Conservation (phyloP, 2,113 vertebrate species). For the Galeopterus variegatus region DNA sequence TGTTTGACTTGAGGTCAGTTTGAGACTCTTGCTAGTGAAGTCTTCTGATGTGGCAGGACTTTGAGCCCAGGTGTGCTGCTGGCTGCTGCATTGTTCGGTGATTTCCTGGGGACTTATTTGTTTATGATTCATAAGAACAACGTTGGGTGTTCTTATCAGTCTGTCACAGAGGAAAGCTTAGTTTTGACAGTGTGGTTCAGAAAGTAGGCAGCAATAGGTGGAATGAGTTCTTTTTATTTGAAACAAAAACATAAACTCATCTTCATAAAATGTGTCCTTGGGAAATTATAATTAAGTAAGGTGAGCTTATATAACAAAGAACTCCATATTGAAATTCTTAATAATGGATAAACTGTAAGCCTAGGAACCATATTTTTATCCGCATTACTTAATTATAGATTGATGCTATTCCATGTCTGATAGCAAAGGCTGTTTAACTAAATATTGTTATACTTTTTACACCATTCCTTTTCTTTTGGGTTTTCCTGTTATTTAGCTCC, state of each 20-base stretch:
- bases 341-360: neutral
- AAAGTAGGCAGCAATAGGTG: neutral
- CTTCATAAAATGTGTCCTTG: neutral
- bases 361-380: neutral
- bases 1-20: neutral
- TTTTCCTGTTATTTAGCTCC: conserved; percentile 33
- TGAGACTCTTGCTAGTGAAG: neutral
- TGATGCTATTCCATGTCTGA: neutral
- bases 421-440: neutral
- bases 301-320: neutral
- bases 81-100: neutral
- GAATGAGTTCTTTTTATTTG: neutral
- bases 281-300: conserved; percentile 11
- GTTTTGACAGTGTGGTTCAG: conserved; percentile 15
- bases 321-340: neutral
- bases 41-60: neutral
- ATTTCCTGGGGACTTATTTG: neutral
- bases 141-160: neutral
- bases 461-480: neutral
- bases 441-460: neutral
- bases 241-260: conserved; percentile 20
- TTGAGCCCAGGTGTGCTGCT: neutral
- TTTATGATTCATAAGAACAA: neutral
- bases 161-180: conserved; percentile 42
- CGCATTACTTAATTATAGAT: conserved; percentile 28